Conservation (phyloP, 2,888 invertebrate genomes). For the Drosophila neonasuta region DNA sequence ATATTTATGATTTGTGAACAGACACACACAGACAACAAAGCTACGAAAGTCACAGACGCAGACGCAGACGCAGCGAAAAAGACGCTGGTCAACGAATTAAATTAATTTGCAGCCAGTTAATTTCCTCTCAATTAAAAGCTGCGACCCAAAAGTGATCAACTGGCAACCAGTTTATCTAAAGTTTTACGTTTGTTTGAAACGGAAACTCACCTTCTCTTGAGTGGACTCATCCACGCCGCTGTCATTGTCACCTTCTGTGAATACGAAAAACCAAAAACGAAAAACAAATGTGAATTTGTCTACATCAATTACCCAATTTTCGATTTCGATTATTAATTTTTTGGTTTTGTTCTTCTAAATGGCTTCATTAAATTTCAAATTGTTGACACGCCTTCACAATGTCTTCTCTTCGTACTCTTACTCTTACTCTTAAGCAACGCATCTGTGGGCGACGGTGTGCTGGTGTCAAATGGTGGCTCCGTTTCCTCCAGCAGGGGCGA, state of each 20-base stretch:
- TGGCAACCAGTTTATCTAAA: constrained; percentile 4
- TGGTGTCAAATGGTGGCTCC: constrained; percentile 64
- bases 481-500: constrained; percentile 70
- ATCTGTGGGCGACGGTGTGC: constrained; percentile 34
- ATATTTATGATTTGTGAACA: constrained; percentile 77
- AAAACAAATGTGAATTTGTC: neutral
- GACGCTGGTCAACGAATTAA: constrained; percentile 50
- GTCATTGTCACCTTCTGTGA: constrained; percentile 91
- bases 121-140: constrained; percentile 56
- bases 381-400: constrained; percentile 12
- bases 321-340: neutral
- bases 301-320: constrained; percentile 16
- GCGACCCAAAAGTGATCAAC: constrained; percentile 23
- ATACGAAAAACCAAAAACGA: constrained; percentile 50
- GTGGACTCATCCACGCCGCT: constrained; percentile 92
- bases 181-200: neutral
- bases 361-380: constrained; percentile 38
- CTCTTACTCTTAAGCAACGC: constrained; percentile 35
- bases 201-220: constrained; percentile 88
- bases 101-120: constrained; percentile 58
- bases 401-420: constrained; percentile 23
- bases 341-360: constrained; percentile 26
- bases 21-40: constrained; percentile 11
- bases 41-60: constrained; percentile 25
- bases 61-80: neutral